These are phyloP conservation scores for Eristalinus aeneus DNA, from an alignment of 2,888 invertebrate genomes.

Conservation along the genomic window DNA sequence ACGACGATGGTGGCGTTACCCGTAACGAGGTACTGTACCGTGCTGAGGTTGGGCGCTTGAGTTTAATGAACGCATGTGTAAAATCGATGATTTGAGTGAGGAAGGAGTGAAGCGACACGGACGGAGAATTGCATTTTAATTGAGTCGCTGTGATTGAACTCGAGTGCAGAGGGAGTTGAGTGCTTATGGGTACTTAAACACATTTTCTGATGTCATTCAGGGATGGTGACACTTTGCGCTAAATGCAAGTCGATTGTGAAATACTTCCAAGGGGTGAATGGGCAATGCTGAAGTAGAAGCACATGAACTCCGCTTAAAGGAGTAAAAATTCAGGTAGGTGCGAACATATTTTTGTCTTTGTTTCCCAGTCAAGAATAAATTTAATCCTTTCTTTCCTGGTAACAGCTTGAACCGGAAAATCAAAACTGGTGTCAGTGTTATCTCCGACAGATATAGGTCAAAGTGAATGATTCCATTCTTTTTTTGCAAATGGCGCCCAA, in stretches of 20 bases:
- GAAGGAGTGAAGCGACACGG: neutral
- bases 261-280: neutral
- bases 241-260: neutral
- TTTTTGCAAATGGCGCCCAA: too few species aligned
- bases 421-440: too few species aligned
- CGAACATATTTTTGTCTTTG: too few species aligned
- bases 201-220: neutral
- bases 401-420: too few species aligned
- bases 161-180: neutral
- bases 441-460: too few species aligned
- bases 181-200: neutral
- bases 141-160: slow-evolving; percentile 1
- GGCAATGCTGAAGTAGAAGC: too few species aligned
- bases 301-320: too few species aligned
- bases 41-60: neutral
- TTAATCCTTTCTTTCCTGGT: too few species aligned
- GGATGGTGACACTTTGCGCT: neutral
- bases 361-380: too few species aligned
- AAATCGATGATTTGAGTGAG: slow-evolving; percentile 4
- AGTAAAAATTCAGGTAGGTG: too few species aligned
- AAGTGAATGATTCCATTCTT: too few species aligned
- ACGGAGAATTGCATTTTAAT: slow-evolving; percentile 1
- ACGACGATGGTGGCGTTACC: neutral
- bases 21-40: neutral
- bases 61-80: slow-evolving; percentile 15